phyloP scores from a whole-genome alignment of 2,113 vertebrate species.

The Apteryx owenii region DNA sequence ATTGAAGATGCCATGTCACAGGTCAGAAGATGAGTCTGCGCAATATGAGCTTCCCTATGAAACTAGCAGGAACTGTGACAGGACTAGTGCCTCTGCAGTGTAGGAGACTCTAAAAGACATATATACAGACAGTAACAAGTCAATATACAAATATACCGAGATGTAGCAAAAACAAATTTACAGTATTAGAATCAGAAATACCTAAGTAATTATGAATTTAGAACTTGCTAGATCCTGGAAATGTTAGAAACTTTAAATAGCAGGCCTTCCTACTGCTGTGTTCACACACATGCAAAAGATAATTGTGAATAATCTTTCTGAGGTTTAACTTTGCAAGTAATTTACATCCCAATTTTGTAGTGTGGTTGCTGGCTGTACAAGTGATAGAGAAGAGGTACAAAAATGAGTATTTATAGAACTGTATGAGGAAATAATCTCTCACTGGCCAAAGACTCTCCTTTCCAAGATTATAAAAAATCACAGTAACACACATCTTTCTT shows the following conservation, averaged over 20 bases:
- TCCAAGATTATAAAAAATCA: neutral
- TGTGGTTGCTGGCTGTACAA: neutral
- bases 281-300: neutral
- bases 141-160: neutral
- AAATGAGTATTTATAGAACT: constrained; percentile 1
- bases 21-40: no score
- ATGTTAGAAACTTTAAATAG: neutral
- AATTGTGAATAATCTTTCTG: neutral
- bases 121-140: neutral
- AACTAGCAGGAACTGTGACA: neutral
- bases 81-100: no score
- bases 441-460: neutral
- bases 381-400: neutral
- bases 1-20: no score
- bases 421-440: neutral
- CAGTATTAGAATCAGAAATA: neutral
- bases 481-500: neutral
- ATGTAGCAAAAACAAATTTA: neutral
- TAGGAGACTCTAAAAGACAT: neutral
- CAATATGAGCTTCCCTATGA: no score
- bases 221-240: neutral
- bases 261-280: neutral
- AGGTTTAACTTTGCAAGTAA: neutral
- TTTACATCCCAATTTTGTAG: neutral
- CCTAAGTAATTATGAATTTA: neutral